Evolutionary conservation across 2,888 invertebrate genomes (phyloP), one percentile per base, ranked within the genome.

Genomic region (Helleia helle): DNA sequence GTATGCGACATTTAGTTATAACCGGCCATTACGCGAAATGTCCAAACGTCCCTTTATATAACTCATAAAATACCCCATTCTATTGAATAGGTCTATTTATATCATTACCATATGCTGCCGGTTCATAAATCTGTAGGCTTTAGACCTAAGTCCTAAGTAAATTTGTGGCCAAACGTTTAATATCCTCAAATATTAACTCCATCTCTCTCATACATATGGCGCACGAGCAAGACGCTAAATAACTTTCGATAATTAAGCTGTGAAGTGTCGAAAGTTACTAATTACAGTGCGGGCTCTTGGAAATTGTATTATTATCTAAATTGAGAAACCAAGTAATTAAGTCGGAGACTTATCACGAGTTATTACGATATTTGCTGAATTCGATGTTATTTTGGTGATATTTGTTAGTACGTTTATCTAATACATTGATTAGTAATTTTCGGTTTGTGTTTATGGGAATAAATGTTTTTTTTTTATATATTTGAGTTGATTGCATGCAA

Each of bases 101-200:
- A 44, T 44, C 41, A 50, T 36, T 48, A 40, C 40, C 52, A 52
- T 39, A 46, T 52, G 52, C 48, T 50, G 48, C 51, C 47, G 44
- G 42, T 42, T 38, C 46, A 54, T 54, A 52, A 51, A 51, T 50
- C 44, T 46, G 38, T 39, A 40, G 36, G 42, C 44, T 48, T 44
- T 42, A 25, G 46, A 47, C 40, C 36, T n/a, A 28, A 42, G 43
- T 44, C 44, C 50, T 48, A 43, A 46, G 44, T 46, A 42, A 48
- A 42, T 48, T 40, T 44, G 43, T 46, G 39, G 42, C 28, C 44
- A 50, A 38, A 26, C 41, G 17, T 42, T 27, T 27, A 15, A 27
- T 38, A 15, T 38, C 27, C 15, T 27, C 13, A 25, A 14, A 37
- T 14, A 14, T 29, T 15, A 26, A 13, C 15, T 26, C 38, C 27